Evolutionary conservation across 92 coral and sea anemone genomes (phyloP).

Genomic region (Zoanthus sansibaricus): DNA sequence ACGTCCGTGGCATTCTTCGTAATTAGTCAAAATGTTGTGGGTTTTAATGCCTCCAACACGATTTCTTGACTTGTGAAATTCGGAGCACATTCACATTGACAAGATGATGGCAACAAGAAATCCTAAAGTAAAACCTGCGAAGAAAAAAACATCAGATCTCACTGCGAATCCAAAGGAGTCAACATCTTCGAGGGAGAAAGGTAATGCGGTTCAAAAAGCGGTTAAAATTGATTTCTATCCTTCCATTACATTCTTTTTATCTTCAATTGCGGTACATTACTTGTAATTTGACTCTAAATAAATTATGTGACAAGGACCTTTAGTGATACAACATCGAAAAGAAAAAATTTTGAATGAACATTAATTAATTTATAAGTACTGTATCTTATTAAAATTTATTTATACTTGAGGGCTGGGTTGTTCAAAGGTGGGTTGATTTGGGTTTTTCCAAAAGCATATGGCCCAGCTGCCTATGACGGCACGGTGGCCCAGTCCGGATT

Average conservation of each 20-base stretch:
- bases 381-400: too few relatives aligned
- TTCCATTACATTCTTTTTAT: neutral
- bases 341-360: neutral
- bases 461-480: too few relatives aligned
- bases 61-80: conserved; percentile 15
- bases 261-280: too few relatives aligned
- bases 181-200: conserved; percentile 33
- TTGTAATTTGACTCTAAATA: neutral
- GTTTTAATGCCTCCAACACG: neutral
- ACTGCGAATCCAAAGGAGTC: conserved; percentile 17
- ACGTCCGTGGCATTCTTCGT: neutral
- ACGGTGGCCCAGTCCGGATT: too few relatives aligned
- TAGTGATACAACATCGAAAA: neutral
- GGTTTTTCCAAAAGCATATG: too few relatives aligned
- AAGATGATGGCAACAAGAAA: conserved; percentile 47
- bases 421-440: too few relatives aligned
- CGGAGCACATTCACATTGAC: neutral
- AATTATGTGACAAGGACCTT: neutral
- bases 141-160: conserved; percentile 33
- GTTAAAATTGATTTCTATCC: neutral
- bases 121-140: conserved; percentile 38
- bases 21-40: neutral
- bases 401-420: too few relatives aligned
- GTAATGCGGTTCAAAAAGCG: neutral
- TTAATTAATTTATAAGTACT: too few relatives aligned